Conservation (phyloP, 2,797 vertebrate genomes). For the Rhinogobio ventralis region DNA sequence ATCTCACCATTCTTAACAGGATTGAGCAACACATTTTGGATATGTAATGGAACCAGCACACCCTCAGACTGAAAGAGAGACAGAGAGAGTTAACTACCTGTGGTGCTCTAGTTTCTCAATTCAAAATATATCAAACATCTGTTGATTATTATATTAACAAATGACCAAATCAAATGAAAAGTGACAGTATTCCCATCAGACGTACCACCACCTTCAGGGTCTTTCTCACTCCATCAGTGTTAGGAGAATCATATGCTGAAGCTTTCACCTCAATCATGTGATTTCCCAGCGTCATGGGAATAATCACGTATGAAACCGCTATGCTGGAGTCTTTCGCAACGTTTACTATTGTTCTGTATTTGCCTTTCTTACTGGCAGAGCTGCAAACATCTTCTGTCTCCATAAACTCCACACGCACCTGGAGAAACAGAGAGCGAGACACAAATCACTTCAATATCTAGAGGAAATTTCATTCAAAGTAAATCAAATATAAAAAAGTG, state of each 20-base stretch:
- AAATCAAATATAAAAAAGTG: not conserved
- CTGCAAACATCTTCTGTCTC: slow-evolving; percentile 79
- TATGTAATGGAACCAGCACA: slow-evolving; percentile 18
- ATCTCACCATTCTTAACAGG: slow-evolving; percentile 45
- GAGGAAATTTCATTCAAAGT: not conserved
- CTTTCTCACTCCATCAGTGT: slow-evolving; percentile 78
- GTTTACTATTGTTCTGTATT: slow-evolving; percentile 54
- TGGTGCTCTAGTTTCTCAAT: not conserved
- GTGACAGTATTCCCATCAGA: slow-evolving; percentile 22
- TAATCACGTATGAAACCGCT: slow-evolving; percentile 73
- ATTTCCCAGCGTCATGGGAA: slow-evolving; percentile 74
- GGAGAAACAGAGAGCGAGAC: not conserved
- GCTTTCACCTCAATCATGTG: slow-evolving; percentile 80
- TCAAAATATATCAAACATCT: not conserved
- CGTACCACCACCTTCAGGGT: slow-evolving; percentile 81
- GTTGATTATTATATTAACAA: not conserved
- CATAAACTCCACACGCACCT: slow-evolving; percentile 78
- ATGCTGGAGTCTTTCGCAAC: slow-evolving; percentile 64
- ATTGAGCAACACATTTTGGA: slow-evolving; percentile 37
- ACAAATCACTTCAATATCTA: not conserved
- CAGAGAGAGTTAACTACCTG: not conserved
- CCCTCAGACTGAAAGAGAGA: slow-evolving; percentile 55
- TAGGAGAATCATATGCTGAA: slow-evolving; percentile 35
- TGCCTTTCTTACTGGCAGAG: slow-evolving; percentile 72
- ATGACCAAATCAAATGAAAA: not conserved